Evolutionary conservation across 2,888 invertebrate genomes (phyloP).

Genomic region (Luffia ferchaultella): DNA sequence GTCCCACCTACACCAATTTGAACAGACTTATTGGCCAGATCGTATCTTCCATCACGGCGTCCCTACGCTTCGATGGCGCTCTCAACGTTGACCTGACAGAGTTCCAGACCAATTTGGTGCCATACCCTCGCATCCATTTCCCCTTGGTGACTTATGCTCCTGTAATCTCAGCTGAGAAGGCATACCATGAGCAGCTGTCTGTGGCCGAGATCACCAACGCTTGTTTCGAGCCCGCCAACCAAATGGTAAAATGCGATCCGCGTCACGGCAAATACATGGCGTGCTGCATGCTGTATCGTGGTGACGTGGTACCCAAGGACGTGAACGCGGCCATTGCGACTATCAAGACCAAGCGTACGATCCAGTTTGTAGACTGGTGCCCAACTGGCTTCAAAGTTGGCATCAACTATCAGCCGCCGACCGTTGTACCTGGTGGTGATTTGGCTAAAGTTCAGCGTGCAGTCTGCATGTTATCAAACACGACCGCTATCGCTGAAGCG

Average conservation of each 20-base stretch:
- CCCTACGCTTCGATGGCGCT: conserved; percentile 91
- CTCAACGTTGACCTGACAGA: conserved; percentile 93
- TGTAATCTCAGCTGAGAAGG: conserved; percentile 93
- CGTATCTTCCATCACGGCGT: conserved; percentile 92
- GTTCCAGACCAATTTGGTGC: conserved; percentile 95
- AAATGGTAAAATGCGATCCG: conserved; percentile 95
- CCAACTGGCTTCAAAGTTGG: conserved; percentile 83
- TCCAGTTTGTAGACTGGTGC: conserved; percentile 94
- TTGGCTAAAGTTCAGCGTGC: conserved; percentile 95
- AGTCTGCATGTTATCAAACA: conserved; percentile 98
- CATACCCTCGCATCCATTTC: conserved; percentile 96
- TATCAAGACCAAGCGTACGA: conserved; percentile 93
- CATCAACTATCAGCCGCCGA: conserved; percentile 94
- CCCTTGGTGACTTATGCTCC: conserved; percentile 92
- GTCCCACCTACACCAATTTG: conserved; percentile 96
- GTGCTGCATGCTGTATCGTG: conserved; percentile 94
- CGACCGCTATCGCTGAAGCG: conserved; percentile 96
- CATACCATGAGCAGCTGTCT: conserved; percentile 91
- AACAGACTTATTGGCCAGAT: conserved; percentile 96
- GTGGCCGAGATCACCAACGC: conserved; percentile 95
- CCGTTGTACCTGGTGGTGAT: conserved; percentile 95
- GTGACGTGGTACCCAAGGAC: conserved; percentile 95
- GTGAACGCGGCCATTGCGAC: conserved; percentile 95
- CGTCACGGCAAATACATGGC: conserved; percentile 95
- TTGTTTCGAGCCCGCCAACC: conserved; percentile 96